Conservation (phyloP, 1,140 invertebrate species). For the Drosophila guanche region DNA sequence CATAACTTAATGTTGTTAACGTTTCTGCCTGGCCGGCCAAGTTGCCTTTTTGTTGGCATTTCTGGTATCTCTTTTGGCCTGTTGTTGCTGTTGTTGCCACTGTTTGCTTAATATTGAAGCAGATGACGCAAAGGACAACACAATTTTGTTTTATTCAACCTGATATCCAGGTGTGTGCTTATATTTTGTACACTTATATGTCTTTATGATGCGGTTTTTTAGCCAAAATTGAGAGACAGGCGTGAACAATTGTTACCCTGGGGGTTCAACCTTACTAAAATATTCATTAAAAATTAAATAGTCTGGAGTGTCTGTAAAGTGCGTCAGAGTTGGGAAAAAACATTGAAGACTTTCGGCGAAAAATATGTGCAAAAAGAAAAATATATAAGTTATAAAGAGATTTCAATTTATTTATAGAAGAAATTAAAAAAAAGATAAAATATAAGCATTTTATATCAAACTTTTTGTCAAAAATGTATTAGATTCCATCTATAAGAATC, state of each 20-base stretch:
- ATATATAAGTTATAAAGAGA: no score
- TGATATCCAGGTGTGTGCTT: slow-evolving; percentile 24
- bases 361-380: no score
- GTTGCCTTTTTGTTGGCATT: slow-evolving; percentile 4
- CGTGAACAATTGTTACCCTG: slow-evolving; percentile 20
- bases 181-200: slow-evolving; percentile 10
- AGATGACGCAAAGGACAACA: slow-evolving; percentile 74
- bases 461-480: no score
- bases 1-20: slow-evolving; percentile 61
- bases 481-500: no score
- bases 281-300: no score
- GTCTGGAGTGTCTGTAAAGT: no score
- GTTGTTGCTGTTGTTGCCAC: slow-evolving; percentile 20
- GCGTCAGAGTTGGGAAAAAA: no score
- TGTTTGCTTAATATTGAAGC: slow-evolving; percentile 71
- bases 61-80: slow-evolving; percentile 4
- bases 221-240: slow-evolving; percentile 5
- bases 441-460: no score
- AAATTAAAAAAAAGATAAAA: no score
- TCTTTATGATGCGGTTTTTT: slow-evolving; percentile 1
- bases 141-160: slow-evolving; percentile 18
- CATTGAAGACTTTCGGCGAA: no score
- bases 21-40: neutral
- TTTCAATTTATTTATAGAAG: no score
- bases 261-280: no score